Conservation (phyloP, 2,888 invertebrate species). For the Acleris emargana region DNA sequence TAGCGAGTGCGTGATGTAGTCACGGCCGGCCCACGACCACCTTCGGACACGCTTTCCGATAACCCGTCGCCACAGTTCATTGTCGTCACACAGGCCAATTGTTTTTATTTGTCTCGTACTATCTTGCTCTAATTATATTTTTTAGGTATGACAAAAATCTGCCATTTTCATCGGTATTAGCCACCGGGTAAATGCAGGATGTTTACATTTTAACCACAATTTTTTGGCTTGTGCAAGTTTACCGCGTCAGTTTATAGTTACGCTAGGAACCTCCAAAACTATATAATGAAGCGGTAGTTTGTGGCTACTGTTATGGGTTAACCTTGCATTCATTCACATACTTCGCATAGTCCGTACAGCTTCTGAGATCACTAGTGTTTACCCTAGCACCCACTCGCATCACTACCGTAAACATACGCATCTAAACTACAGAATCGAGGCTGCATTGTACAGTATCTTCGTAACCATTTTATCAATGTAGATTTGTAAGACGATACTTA, state of each 20-base stretch:
- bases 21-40: constrained; percentile 44
- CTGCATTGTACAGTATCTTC: too few relatives aligned
- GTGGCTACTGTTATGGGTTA: constrained; percentile 13
- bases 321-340: constrained; percentile 23
- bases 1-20: not conserved
- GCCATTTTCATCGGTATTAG: not conserved
- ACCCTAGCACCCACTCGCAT: constrained; percentile 18
- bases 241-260: too few relatives aligned
- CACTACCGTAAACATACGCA: constrained; percentile 9
- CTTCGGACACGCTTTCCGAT: constrained; percentile 47
- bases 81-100: constrained; percentile 47
- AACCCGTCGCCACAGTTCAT: constrained; percentile 61
- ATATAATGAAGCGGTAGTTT: constrained; percentile 7
- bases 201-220: too few relatives aligned
- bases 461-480: too few relatives aligned
- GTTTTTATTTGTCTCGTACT: constrained; percentile 18
- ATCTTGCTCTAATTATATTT: constrained; percentile 15
- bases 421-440: too few relatives aligned
- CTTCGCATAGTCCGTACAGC: constrained; percentile 19
- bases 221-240: too few relatives aligned
- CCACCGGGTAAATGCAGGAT: too few relatives aligned
- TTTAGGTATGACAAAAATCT: not conserved
- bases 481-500: too few relatives aligned
- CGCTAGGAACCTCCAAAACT: constrained; percentile 5
- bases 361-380: constrained; percentile 28